Conservation (phyloP, 2,888 invertebrate genomes). For the Gymnoscelis rufifasciata region DNA sequence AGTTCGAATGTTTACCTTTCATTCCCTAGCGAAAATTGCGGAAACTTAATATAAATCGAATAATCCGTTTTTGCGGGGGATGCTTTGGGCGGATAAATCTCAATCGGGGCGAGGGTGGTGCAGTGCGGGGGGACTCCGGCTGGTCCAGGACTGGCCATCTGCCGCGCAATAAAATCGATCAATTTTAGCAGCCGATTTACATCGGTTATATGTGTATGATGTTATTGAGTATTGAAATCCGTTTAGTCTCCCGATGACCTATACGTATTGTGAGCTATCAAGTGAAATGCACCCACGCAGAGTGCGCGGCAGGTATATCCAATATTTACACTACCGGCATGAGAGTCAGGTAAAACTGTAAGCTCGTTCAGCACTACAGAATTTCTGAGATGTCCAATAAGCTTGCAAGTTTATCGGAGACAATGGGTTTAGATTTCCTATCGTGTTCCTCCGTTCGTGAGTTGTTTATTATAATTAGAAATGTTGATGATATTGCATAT, state of each 20-base stretch:
- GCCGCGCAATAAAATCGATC: conserved; percentile 75
- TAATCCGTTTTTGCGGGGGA: conserved; percentile 72
- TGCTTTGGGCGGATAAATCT: conserved; percentile 73
- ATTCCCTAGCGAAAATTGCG: conserved; percentile 72
- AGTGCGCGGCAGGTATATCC: conserved; percentile 13
- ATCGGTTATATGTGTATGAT: conserved; percentile 40
- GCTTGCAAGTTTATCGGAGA: conserved; percentile 1
- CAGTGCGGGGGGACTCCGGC: conserved; percentile 50
- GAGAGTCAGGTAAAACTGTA: conserved; percentile 13
- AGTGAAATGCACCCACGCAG: conserved; percentile 17
- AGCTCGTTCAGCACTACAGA: conserved; percentile 6
- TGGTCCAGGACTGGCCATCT: conserved; percentile 67
- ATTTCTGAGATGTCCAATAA: conserved; percentile 2
- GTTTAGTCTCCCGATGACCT: too few species aligned
- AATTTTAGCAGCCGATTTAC: conserved; percentile 64
- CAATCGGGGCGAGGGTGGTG: conserved; percentile 67
- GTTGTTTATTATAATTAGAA: too few species aligned
- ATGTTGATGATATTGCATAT: too few species aligned
- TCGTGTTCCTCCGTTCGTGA: too few species aligned
- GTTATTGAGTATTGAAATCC: too few species aligned
- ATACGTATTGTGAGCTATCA: too few species aligned
- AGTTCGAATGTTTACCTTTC: conserved; percentile 56
- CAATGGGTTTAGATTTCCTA: neutral
- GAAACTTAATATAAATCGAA: conserved; percentile 78
- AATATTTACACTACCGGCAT: conserved; percentile 17